Percentiles rank a stretch among this genome's conserved stretches.
These are phyloP conservation scores for Actinopyga echinites DNA, from an alignment of 53 echinoderm and acorn worm species.

Conservation along the genomic window DNA sequence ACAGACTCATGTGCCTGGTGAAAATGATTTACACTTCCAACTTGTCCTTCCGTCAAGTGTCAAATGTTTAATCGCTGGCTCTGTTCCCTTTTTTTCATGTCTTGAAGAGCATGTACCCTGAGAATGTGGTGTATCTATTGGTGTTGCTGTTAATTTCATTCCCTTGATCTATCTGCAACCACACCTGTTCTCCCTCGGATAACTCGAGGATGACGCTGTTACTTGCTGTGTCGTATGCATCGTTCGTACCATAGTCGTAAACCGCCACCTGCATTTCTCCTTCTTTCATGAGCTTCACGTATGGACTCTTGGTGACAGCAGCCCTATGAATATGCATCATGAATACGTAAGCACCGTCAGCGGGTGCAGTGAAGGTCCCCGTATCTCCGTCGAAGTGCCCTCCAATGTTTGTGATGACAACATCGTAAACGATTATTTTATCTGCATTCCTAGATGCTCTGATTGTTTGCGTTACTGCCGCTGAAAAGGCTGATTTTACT, in stretches of 20 bases:
- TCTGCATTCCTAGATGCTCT: constrained; percentile 66
- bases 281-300: constrained; percentile 90
- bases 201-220: constrained; percentile 82
- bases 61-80: too few relatives aligned
- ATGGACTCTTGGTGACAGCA: constrained; percentile 84
- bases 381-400: constrained; percentile 68
- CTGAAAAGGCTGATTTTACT: constrained; percentile 66
- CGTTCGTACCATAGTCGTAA: constrained; percentile 86
- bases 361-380: constrained; percentile 71
- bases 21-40: too few relatives aligned
- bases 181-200: constrained; percentile 54
- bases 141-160: constrained; percentile 87
- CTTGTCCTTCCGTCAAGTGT: too few relatives aligned
- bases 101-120: constrained; percentile 80
- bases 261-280: constrained; percentile 78
- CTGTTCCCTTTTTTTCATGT: constrained; percentile 35
- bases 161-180: constrained; percentile 83
- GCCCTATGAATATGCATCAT: constrained; percentile 87
- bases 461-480: constrained; percentile 70
- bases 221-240: constrained; percentile 88
- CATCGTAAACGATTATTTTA: constrained; percentile 66
- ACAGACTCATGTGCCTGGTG: too few relatives aligned
- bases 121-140: constrained; percentile 88
- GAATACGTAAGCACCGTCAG: constrained; percentile 74
- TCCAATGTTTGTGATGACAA: constrained; percentile 74